These are phyloP conservation scores for Polietes domitor DNA, from an alignment of 2,888 invertebrate species.

Conservation along the genomic window DNA sequence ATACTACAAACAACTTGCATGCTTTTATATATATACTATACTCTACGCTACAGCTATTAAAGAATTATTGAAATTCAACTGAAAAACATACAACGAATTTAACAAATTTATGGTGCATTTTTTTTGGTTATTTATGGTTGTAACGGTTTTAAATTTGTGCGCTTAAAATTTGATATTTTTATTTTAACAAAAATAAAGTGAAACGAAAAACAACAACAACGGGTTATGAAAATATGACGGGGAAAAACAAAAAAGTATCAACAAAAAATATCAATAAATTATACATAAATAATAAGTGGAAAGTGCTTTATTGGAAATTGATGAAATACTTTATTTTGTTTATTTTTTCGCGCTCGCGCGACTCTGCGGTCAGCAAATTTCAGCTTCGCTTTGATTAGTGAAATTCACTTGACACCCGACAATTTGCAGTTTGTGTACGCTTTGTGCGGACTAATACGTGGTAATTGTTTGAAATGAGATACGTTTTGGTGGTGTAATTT, in stretches of 20 bases:
- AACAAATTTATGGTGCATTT: conserved; percentile 73
- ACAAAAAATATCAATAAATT: conserved; percentile 7
- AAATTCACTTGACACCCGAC: neutral
- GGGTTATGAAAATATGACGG: neutral
- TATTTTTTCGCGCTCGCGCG: neutral
- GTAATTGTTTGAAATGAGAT: neutral
- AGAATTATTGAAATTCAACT: conserved; percentile 41
- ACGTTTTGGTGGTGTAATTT: neutral
- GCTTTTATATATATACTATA: conserved; percentile 24
- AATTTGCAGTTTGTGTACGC: neutral
- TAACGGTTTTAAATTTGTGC: conserved; percentile 79
- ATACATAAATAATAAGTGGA: conserved; percentile 46
- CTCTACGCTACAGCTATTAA: conserved; percentile 38
- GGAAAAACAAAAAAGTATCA: neutral
- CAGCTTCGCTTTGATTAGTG: neutral
- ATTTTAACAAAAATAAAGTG: conserved; percentile 36
- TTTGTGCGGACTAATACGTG: neutral
- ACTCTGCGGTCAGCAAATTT: neutral
- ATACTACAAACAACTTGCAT: conserved; percentile 40
- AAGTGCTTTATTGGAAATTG: conserved; percentile 32
- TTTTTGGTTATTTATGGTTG: conserved; percentile 66
- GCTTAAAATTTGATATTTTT: conserved; percentile 71
- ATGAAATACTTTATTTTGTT: conserved; percentile 13
- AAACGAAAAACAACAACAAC: conserved; percentile 42
- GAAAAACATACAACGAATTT: conserved; percentile 27